These are phyloP conservation scores for Tokudaia muenninki DNA, from an alignment of 2,797 vertebrate species.

Conservation along the genomic window DNA sequence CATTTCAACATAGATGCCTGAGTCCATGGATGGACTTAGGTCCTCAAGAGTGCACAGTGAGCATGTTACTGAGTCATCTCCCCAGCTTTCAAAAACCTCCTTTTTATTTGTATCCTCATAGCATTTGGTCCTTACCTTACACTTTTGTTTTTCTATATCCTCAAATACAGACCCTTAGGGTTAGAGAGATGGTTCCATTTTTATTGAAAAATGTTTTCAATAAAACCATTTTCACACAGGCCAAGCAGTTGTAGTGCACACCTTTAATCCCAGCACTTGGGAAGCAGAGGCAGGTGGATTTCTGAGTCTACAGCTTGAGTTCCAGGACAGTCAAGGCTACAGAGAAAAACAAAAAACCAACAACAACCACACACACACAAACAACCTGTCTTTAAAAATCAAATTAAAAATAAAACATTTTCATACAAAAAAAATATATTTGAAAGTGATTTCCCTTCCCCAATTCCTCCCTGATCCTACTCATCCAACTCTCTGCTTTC, in stretches of 20 bases:
- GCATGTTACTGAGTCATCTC: not conserved
- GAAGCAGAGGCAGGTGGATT: not conserved
- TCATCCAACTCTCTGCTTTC: not conserved
- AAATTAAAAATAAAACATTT: not conserved
- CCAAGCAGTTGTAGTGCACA: not conserved
- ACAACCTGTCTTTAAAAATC: not conserved
- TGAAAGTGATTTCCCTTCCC: not conserved
- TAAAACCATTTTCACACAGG: not conserved
- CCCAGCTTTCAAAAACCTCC: not conserved
- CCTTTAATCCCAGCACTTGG: not conserved
- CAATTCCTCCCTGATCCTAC: not conserved
- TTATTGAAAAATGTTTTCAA: not conserved
- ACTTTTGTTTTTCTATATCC: not conserved
- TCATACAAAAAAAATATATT: not conserved
- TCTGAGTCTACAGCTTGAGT: not conserved
- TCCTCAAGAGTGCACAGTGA: not conserved
- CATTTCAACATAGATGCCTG: not conserved
- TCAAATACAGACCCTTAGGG: constrained; percentile 21
- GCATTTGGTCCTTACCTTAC: not conserved
- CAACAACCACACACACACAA: too few species aligned
- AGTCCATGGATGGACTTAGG: not conserved
- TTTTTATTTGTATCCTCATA: not conserved
- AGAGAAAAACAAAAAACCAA: not conserved
- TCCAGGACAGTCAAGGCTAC: not conserved
- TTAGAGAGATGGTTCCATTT: not conserved